Base-by-base conservation (phyloP, 1,140 invertebrate genomes). In the Globodera rostochiensis region DNA sequence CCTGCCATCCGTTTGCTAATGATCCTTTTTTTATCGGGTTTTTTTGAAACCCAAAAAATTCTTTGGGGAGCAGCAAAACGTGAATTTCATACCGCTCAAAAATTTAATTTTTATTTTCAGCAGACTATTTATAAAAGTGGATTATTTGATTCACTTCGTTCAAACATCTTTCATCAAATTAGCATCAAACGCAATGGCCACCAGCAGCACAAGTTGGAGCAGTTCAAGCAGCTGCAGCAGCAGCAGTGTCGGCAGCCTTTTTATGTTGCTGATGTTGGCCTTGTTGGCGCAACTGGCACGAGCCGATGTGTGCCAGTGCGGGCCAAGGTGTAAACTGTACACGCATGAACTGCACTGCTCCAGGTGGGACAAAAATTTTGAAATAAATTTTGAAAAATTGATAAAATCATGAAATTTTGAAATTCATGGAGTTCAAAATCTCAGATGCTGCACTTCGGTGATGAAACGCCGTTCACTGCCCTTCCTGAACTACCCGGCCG, bases 241-340 rank as follows among this genome's bases (percentile, higher is more conserved):
- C 57, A 64, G 57, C 19, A 64, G 19, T 15, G 15, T 13, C 57
- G 19, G 57, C 57, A 19, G 15, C 57, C 13, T 76, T 15, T n/a
- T 76, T 21, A 45, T 76, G 66, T n/a, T 78, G 64, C 36, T 69
- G 66, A 36, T 78, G 46, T 76, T 76, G 45, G 45, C 45, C 9
- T 53, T 45, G 36, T 6, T 46, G 66, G 74, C n/a, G 21, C 4
- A 15, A 9, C 8, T 66, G 21, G 57, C 47, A 50, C 47, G 21
- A 15, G 77, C 53, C 50, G 77, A 78, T 49, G 70, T 78, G 66
- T 78, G 77, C 70, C 64, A 78, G 47, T 78, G 77, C 47, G 77
- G 77, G 19, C 49, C 25, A 25, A 25, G 77, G 13, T 78, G 77
- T 47, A 25, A n/a, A 13, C 15, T 21, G 70, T 78, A 71, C 69